Evolutionary conservation across 2,888 invertebrate genomes (phyloP).

Genomic region (Ophion costatus): DNA sequence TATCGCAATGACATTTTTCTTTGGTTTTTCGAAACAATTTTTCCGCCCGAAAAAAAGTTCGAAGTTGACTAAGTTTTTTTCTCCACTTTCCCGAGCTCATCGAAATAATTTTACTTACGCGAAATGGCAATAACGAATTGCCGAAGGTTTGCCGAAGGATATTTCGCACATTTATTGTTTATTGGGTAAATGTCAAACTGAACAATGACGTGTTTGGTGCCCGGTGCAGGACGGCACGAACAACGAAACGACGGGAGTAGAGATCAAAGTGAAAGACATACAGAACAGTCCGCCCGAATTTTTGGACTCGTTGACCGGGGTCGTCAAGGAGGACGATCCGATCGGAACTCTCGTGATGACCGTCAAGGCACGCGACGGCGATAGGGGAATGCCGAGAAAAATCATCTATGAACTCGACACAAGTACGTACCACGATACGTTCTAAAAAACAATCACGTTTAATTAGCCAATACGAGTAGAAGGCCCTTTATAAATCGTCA

Average conservation of each 20-base stretch:
- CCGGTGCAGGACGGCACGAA: conserved; percentile 89
- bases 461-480: neutral
- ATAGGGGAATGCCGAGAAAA: conserved; percentile 91
- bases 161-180: neutral
- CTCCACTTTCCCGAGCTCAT: neutral
- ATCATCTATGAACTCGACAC: conserved; percentile 91
- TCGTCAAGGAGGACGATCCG: conserved; percentile 92
- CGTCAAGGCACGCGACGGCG: conserved; percentile 93
- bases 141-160: neutral
- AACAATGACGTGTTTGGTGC: neutral
- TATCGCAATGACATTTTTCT: neutral
- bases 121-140: too few relatives aligned
- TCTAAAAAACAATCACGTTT: too few relatives aligned
- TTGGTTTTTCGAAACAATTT: conserved; percentile 12
- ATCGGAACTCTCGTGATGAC: conserved; percentile 93
- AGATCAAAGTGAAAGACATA: conserved; percentile 92
- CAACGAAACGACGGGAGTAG: conserved; percentile 89
- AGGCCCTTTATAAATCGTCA: neutral
- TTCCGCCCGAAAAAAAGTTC: neutral
- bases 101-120: too few relatives aligned
- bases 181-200: neutral
- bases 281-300: conserved; percentile 95
- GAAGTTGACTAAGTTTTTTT: neutral
- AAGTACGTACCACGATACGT: conserved; percentile 86
- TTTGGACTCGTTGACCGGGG: conserved; percentile 91